Evolutionary conservation across 2,797 vertebrate genomes (phyloP), one percentile per base, ranked within the genome.

Genomic region (Silurus lanzhouensis): DNA sequence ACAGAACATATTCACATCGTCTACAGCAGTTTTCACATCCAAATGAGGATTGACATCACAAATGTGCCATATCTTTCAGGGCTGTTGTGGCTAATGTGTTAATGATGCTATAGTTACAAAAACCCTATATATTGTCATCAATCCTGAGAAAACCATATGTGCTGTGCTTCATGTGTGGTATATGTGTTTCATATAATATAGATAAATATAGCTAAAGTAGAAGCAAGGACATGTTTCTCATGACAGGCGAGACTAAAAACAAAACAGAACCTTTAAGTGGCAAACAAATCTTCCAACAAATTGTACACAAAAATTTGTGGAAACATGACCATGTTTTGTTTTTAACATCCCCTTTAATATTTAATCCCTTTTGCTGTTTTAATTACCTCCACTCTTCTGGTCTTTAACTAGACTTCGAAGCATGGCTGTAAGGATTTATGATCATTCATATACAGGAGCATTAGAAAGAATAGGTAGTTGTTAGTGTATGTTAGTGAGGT

Each of bases 31-130:
- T 67, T 64, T 86, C 60, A 77, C 87, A 86, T 84, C 64, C 84
- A 74, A 10, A 9, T 76, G 78, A 66, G 60, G 72, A 88, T 86
- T 84, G n/a, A 82, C 87, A 78, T 86, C 85, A 86, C 60, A 3
- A 72, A 13, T 48, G 67, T 88, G 83, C 52, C 14, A 67, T 15
- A 86, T 61, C 14, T 19, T 13, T 55, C 46, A 64, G 48, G 0
- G 67, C 67, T 63, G 22, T 76, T 74, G 79, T 15, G 17, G 38
- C 6, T 46, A 66, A 82, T 31, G 55, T 86, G 81, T 38, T 63
- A 63, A 48, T 58, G 79, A 82, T 82, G 72, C 77, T 76, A 60
- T 68, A 71, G 14, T n/a, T 64, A 38, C 38, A 22, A 46, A 85
- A 60, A 75, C 25, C 17, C 17, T 70, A 72, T 72, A 67, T 0